Base-by-base conservation (phyloP, 2,113 vertebrate genomes). In the Accipiter cooperii region DNA sequence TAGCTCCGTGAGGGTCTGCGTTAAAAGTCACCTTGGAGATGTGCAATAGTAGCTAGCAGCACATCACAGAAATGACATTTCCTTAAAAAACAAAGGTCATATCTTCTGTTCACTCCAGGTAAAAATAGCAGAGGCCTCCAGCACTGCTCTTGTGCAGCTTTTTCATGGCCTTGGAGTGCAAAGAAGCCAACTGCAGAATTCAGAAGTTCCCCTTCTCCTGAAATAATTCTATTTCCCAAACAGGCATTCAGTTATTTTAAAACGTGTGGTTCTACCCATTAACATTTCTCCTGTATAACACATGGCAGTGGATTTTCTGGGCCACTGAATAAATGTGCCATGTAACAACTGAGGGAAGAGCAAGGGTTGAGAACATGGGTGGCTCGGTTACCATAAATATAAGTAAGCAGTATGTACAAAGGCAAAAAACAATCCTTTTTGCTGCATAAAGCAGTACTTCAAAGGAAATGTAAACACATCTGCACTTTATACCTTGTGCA, bases 121-220 rank as follows among this genome's bases (percentile, higher is more conserved):
- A 96, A 98, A 98, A 98, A 98, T 96, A 98, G 93, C 78, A 96
- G 61, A 94, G 17, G 70, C 68, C 55, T 97, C 89, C 60, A 97
- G 95, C 82, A 76, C 49, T 94, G 76, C 52, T 97, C 60, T 85
- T 38, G 6, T 42, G 20, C 29, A 60, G 85, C 8, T 91, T 97
- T 98, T 96, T 92, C 64, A 84, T 85, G 31, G 91, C 81, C 51
- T 95, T 14, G 1, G 76, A 91, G 73, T 51, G 87, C 49, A 93
- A 40, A 84, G 79, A 88, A 81, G 21, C 44, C 85, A 89, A 57
- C 34, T 89, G 74, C 57, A 94, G 92, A 92, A 95, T 47, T 82
- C 17, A 29, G 46, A 91, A 63, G 1, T 20, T 89, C 20, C 25
- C 29, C 19, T 83, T 77, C 47, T 77, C 51, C 20, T 78, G 55